Base-by-base conservation (phyloP, 2,113 vertebrate species). In the Antigone vipio region DNA sequence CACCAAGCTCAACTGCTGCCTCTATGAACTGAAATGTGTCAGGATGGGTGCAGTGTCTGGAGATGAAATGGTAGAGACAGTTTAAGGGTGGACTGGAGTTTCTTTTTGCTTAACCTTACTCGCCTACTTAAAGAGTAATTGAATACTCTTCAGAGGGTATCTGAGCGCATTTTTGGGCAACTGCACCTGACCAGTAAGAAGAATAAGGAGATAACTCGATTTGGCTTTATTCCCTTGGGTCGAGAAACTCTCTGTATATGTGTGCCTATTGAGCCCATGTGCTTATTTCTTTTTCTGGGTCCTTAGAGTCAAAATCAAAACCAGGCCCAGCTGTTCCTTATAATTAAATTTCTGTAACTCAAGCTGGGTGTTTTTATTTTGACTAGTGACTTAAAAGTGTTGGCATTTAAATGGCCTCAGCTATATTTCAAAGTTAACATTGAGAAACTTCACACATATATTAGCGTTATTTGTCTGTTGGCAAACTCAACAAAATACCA, bases 271-370 rank as follows among this genome's bases (percentile, higher is more conserved):
- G 56, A 89, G 78, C 22, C 75, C 34, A 60, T 38, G 64, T 62
- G 49, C 30, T 88, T 80, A 32, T 83, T 91, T 83, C 62, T 62
- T 87, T 75, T 55, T 49, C 89, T 77, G 40, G 29, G 77, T 85
- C 72, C 77, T 95, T 26, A 42, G 82, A 92, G 85, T 78, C 67
- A 89, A 96, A 97, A 90, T 76, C 92, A 82, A 95, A 97, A 87
- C 64, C 69, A 91, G 59, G 49, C 80, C 95, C 89, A 95, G 96
- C 91, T 97, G 93, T 89, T 95, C 55, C 67, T 91, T 85, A 78
- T 97, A 95, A 97, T 97, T 97, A 96, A 94, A 92, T 96, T 94
- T 77, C 86, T 91, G 87, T 87, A 94, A 92, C 71, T 96, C 93
- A 92, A 81, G 85, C 72, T 90, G 69, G 45, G 55, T 84, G 72